Percentiles rank a stretch among this genome's conserved stretches.
phyloP scores from a whole-genome alignment of 2,888 invertebrate species.

The Catocala nupta region DNA sequence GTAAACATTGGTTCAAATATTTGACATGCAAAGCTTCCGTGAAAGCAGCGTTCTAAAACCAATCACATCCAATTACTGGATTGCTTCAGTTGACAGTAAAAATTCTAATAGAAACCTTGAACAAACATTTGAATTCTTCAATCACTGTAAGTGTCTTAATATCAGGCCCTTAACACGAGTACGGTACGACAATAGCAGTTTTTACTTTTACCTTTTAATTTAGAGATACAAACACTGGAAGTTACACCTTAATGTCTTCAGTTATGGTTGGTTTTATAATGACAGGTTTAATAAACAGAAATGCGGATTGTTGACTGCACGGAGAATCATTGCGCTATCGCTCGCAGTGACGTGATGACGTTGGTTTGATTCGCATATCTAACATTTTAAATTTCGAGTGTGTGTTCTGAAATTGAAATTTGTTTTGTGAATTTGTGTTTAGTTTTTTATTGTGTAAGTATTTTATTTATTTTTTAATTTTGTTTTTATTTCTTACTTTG shows the following conservation, averaged over 20 bases:
- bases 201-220: conserved; percentile 51
- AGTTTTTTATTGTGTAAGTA: conserved; percentile 38
- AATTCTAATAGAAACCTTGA: conserved; percentile 9
- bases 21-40: conserved; percentile 1
- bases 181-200: conserved; percentile 33
- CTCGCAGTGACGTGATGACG: conserved; percentile 49
- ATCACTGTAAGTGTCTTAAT: conserved; percentile 14
- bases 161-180: conserved; percentile 29
- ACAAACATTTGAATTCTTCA: conserved; percentile 9
- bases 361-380: conserved; percentile 21
- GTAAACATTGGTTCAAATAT: background rate
- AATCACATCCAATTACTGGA: conserved; percentile 26
- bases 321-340: conserved; percentile 52
- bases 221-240: background rate
- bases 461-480: conserved; percentile 7
- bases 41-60: conserved; percentile 7
- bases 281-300: conserved; percentile 23
- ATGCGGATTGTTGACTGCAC: conserved; percentile 42
- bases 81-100: conserved; percentile 23
- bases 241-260: background rate
- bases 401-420: conserved; percentile 27
- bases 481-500: background rate
- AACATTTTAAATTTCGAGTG: conserved; percentile 30
- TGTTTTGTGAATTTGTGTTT: conserved; percentile 31
- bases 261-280: conserved; percentile 20